Evolutionary conservation across 2,797 vertebrate genomes (phyloP).

Genomic region (Centroberyx gerrardi): DNA sequence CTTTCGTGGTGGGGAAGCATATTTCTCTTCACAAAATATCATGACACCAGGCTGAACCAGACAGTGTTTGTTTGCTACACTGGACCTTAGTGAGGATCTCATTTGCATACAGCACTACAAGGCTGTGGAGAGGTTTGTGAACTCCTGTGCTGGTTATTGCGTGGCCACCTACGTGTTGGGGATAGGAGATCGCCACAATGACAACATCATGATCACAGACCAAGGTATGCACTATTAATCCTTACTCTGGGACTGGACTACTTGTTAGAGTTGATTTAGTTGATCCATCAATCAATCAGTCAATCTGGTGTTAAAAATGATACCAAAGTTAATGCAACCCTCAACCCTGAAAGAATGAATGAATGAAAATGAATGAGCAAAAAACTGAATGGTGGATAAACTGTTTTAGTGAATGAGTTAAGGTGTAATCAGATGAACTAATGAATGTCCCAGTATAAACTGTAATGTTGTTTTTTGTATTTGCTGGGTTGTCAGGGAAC

Average conservation of each 20-base stretch:
- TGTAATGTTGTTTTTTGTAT: background rate
- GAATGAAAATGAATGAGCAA: too few relatives aligned
- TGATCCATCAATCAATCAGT: too few relatives aligned
- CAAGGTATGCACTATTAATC: conserved; percentile 71
- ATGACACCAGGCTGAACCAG: too few relatives aligned
- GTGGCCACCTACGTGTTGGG: conserved; percentile 88
- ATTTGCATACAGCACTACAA: conserved; percentile 77
- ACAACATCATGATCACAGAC: conserved; percentile 90
- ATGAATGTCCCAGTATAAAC: background rate
- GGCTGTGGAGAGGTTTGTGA: conserved; percentile 85
- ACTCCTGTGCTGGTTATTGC: conserved; percentile 88
- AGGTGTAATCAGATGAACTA: too few relatives aligned
- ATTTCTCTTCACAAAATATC: too few relatives aligned
- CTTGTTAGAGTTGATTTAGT: background rate
- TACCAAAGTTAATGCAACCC: background rate
- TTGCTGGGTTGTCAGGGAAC: conserved; percentile 78
- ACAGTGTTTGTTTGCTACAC: background rate
- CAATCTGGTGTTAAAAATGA: too few relatives aligned
- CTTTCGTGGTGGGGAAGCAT: too few relatives aligned
- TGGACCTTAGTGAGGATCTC: background rate
- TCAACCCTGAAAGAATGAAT: background rate
- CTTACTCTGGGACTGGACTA: background rate
- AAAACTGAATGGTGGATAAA: background rate
- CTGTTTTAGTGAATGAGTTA: background rate
- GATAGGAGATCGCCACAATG: conserved; percentile 89